Base-by-base conservation (phyloP, 2,888 invertebrate species). In the Lamproptera curius region DNA sequence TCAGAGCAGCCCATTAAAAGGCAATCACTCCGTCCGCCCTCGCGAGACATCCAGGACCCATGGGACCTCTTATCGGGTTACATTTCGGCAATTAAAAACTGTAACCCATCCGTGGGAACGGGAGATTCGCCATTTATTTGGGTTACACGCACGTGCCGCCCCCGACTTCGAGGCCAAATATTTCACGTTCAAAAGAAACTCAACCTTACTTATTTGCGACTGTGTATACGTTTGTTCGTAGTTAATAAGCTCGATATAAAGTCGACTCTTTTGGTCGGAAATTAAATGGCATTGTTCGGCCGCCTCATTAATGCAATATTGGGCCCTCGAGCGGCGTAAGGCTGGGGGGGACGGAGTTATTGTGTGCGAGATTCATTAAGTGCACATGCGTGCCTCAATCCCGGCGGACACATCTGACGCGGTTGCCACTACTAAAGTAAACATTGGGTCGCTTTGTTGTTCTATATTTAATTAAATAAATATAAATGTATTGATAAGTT, bases 221-320 rank as follows among this genome's bases (percentile, higher is more conserved):
- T n/a, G n/a, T n/a, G n/a, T n/a, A n/a, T n/a, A n/a, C n/a, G n/a
- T n/a, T n/a, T n/a, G n/a, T n/a, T n/a, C n/a, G n/a, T n/a, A n/a
- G n/a, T n/a, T n/a, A n/a, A n/a, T n/a, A n/a, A n/a, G n/a, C n/a
- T n/a, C n/a, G 61, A 58, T 61, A 59, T 57, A 63, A 61, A 70
- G 66, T 76, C 65, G 68, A 75, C 71, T 76, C 76, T 79, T 77
- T 80, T 74, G 69, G 69, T 71, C 67, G 60, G 70, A 79, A 80
- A 83, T 86, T 85, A 85, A 84, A 86, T 83, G 76, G 77, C 78
- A 86, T 86, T 85, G 85, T 86, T 77, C 70, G 74, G 59, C 60
- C 61, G 72, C 69, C 77, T 78, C 73, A 82, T 83, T 84, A 83
- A 83, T 81, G 81, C 77, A 82, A 85, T 82, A 81, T 78, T 76